A percentile compares a stretch with the other conserved stretches of the same genome.
Evolutionary conservation across 2,797 vertebrate genomes (phyloP).

Genomic region (Oreonectes daqikongensis): DNA sequence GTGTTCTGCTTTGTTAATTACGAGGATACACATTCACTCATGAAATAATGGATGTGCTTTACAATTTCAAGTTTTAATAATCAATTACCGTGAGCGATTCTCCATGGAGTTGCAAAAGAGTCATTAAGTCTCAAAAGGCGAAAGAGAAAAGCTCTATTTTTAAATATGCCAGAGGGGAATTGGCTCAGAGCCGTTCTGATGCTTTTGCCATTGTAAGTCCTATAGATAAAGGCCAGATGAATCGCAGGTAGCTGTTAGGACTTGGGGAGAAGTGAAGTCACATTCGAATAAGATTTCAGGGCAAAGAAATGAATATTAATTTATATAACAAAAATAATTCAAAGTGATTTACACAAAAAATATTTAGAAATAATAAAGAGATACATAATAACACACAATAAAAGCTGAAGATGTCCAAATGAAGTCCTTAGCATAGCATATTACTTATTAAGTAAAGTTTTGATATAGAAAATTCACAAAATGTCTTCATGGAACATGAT

Average conservation of each 20-base stretch:
- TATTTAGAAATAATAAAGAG: too few species aligned
- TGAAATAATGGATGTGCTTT: conserved; percentile 97
- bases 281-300: too few species aligned
- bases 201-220: conserved; percentile 89
- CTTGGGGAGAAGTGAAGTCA: conserved; percentile 78
- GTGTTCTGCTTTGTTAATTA: conserved; percentile 96
- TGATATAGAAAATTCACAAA: too few species aligned
- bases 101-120: conserved; percentile 96
- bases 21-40: conserved; percentile 92
- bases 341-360: too few species aligned
- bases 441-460: too few species aligned
- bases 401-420: too few species aligned
- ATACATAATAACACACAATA: too few species aligned
- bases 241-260: conserved; percentile 68
- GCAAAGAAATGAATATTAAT: too few species aligned
- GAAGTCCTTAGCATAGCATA: too few species aligned
- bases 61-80: conserved; percentile 99
- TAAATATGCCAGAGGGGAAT: conserved; percentile 86
- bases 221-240: conserved; percentile 78
- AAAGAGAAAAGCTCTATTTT: conserved; percentile 86
- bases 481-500: too few species aligned
- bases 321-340: too few species aligned
- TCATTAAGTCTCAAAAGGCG: conserved; percentile 98
- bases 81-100: conserved; percentile 98
- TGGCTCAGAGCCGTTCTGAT: conserved; percentile 83